phyloP scores from a whole-genome alignment of 2,797 vertebrate genomes.

The Pseudocheirus occidentalis region DNA sequence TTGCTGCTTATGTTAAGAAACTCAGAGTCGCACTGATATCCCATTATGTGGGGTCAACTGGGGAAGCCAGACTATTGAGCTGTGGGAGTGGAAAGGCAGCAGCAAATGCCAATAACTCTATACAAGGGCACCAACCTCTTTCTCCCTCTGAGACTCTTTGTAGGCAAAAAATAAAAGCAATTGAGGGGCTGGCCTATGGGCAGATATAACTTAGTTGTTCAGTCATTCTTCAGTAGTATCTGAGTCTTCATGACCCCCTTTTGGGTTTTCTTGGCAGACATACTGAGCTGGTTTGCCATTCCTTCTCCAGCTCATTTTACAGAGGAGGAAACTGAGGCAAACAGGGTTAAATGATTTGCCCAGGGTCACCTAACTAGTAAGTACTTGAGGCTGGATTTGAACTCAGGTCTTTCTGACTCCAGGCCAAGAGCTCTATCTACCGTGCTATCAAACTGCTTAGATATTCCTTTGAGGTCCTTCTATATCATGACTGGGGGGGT shows the following conservation, averaged over 20 bases:
- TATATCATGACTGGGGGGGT: neutral
- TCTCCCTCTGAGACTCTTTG: neutral
- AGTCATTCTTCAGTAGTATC: neutral
- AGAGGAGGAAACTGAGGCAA: neutral
- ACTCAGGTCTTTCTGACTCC: neutral
- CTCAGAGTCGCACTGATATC: neutral
- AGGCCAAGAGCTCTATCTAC: neutral
- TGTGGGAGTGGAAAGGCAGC: neutral
- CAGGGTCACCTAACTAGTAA: neutral
- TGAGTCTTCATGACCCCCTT: neutral
- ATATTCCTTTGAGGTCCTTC: neutral
- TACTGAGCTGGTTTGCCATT: neutral
- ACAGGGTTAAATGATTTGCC: neutral
- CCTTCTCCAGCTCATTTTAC: neutral
- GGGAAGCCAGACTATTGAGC: neutral
- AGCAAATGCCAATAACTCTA: neutral
- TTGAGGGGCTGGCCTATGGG: neutral
- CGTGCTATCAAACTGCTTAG: neutral
- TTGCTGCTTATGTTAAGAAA: neutral
- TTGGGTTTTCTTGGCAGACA: neutral
- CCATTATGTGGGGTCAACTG: neutral
- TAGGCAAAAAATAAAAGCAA: neutral
- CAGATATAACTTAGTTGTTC: neutral
- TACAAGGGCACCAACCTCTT: neutral
- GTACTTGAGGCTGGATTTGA: neutral